These are phyloP conservation scores for Leptopilina drosophilae DNA, from an alignment of 2,888 invertebrate species.

Conservation along the genomic window DNA sequence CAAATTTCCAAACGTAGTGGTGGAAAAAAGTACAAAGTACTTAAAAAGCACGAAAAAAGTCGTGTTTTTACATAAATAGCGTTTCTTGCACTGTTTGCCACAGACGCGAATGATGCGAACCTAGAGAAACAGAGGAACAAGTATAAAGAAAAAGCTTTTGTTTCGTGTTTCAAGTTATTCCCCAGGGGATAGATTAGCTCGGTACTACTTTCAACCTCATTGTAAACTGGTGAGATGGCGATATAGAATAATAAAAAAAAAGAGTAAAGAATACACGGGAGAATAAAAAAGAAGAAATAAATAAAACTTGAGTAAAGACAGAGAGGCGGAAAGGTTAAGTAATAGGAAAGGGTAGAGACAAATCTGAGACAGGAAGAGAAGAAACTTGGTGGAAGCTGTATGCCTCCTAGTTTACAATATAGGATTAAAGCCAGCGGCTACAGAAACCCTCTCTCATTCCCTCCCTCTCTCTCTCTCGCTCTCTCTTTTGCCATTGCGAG, in stretches of 20 bases:
- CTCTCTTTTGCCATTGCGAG: constrained; percentile 52
- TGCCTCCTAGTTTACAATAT: constrained; percentile 73
- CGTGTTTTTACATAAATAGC: constrained; percentile 52
- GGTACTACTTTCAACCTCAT: constrained; percentile 59
- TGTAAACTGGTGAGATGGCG: constrained; percentile 51
- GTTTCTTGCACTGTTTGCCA: constrained; percentile 50
- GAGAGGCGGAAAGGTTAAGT: constrained; percentile 44
- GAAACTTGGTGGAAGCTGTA: constrained; percentile 69
- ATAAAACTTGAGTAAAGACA: not conserved
- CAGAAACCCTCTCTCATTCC: constrained; percentile 30
- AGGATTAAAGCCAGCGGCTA: constrained; percentile 70
- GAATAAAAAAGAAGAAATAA: constrained; percentile 50
- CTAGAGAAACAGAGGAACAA: constrained; percentile 50
- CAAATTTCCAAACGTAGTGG: no score
- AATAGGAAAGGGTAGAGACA: constrained; percentile 56
- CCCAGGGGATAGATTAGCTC: constrained; percentile 71
- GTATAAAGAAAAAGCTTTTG: constrained; percentile 61
- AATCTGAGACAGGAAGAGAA: constrained; percentile 64
- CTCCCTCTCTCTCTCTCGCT: not conserved
- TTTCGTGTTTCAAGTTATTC: constrained; percentile 72
- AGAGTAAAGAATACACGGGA: constrained; percentile 49
- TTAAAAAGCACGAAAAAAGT: not conserved
- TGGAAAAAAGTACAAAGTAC: no score
- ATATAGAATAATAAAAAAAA: constrained; percentile 50
- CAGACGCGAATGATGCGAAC: constrained; percentile 44